Base-by-base conservation (phyloP, 2,888 invertebrate species). In the Archips crataeganus region DNA sequence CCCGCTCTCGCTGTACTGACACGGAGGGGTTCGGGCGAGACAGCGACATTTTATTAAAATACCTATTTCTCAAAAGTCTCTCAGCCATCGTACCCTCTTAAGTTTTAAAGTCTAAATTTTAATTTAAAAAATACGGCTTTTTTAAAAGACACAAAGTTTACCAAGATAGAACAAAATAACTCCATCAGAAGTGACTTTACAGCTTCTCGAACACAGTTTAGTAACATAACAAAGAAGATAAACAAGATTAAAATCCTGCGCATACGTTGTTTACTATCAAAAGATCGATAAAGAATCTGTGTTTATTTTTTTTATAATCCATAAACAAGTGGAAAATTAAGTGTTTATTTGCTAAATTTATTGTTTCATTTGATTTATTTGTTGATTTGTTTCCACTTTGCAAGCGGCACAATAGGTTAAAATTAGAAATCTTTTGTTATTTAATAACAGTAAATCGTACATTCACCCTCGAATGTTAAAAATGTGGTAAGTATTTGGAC, bases 331-430 rank as follows among this genome's bases (percentile, higher is more conserved):
- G 13, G 3, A 6, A 42, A 45, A 70, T 64, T 34, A 70, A 57
- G 57, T 70, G 57, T 70, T 70, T 70, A 64, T 36, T 10, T 23
- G 23, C 23, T 47, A 63, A 57, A 70, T 70, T 57, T 42, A 47
- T 64, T 36, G 45, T 23, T 36, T n/a, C 57, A 2, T 8, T 64
- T 57, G 45, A 70, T 47, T 63, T 70, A 70, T 70, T 47, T 57
- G 61, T 42, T 42, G 39, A 39, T 8, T 39, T 49, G 45, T 51
- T 60, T 68, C 60, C 47, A 60, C 11, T 45, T 59, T 45, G 34
- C 39, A 62, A 62, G 42, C 13, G 39, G 32, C 49, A 49, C 34
- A 65, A 51, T 39, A 15, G 4, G 64, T 51, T 51, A 62, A 62
- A 62, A 42, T 42, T 62, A 42, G 62, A 42, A 57, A 57, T 32